A percentile compares a stretch with the other conserved stretches of the same genome.
phyloP scores from a whole-genome alignment of 2,113 vertebrate genomes.

The Gorsachius goisagi region DNA sequence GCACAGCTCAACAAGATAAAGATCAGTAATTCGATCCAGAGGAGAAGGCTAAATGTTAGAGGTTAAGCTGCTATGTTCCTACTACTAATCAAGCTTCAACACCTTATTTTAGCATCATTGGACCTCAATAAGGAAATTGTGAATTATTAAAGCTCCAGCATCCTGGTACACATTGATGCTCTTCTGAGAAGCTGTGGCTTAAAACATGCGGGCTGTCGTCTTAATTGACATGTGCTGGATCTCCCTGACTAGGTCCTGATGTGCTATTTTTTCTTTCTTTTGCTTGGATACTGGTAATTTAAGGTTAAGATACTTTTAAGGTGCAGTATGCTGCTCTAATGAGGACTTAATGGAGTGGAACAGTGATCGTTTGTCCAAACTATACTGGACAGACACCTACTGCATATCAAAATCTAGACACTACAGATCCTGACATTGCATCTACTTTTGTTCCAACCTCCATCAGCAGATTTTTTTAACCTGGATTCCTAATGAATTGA shows the following conservation, averaged over 20 bases:
- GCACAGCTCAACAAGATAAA: conserved; percentile 90
- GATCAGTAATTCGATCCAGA: conserved; percentile 91
- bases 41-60: conserved; percentile 83
- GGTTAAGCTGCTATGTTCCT: conserved; percentile 86
- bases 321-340: conserved; percentile 22
- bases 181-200: conserved; percentile 34
- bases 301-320: conserved; percentile 50
- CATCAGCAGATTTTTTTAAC: conserved; percentile 51
- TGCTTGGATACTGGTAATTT: conserved; percentile 23
- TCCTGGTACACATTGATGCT: conserved; percentile 55
- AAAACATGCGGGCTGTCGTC: not conserved
- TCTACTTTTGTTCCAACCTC: conserved; percentile 43
- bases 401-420: conserved; percentile 24
- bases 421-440: not conserved
- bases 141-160: conserved; percentile 81
- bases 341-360: conserved; percentile 40
- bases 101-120: conserved; percentile 77
- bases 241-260: not conserved
- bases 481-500: conserved; percentile 4
- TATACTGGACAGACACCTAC: not conserved
- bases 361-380: conserved; percentile 18
- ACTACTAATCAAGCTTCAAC: conserved; percentile 89
- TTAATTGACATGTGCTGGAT: not conserved
- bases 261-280: conserved; percentile 37
- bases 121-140: conserved; percentile 80